Evolutionary conservation across 2,113 vertebrate species (phyloP).

Genomic region (Mohoua ochrocephala): DNA sequence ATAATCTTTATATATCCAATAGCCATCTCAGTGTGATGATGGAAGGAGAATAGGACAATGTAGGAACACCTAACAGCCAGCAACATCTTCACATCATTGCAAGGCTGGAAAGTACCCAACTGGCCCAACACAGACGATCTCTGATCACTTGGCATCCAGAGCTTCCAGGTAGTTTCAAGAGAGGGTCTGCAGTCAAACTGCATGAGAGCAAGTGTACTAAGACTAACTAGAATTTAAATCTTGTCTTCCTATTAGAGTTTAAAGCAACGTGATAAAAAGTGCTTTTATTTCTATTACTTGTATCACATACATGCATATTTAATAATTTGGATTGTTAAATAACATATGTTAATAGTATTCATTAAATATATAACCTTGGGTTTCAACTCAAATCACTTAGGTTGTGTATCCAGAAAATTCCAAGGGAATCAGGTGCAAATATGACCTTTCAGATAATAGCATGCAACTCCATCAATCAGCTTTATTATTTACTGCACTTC

Average conservation of each 20-base stretch:
- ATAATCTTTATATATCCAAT: background rate
- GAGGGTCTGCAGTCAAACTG: background rate
- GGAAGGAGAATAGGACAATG: background rate
- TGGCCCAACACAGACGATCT: background rate
- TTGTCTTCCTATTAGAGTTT: background rate
- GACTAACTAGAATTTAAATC: background rate
- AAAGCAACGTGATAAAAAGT: background rate
- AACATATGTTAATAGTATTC: background rate
- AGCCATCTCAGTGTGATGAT: background rate
- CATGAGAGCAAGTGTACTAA: background rate
- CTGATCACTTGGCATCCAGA: background rate
- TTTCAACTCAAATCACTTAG: conserved; percentile 2
- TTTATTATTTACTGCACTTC: conserved; percentile 14
- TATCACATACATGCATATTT: background rate
- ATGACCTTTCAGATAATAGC: conserved; percentile 53
- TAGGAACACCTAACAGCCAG: background rate
- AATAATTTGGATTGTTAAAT: background rate
- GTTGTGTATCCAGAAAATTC: conserved; percentile 44
- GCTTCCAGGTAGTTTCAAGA: background rate
- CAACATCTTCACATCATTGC: background rate
- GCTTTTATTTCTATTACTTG: background rate
- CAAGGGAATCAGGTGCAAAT: conserved; percentile 57
- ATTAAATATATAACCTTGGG: background rate
- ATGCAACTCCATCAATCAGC: conserved; percentile 50
- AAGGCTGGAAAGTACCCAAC: background rate